Base-by-base conservation (phyloP, 2,888 invertebrate genomes). In the Andrena dorsata region DNA sequence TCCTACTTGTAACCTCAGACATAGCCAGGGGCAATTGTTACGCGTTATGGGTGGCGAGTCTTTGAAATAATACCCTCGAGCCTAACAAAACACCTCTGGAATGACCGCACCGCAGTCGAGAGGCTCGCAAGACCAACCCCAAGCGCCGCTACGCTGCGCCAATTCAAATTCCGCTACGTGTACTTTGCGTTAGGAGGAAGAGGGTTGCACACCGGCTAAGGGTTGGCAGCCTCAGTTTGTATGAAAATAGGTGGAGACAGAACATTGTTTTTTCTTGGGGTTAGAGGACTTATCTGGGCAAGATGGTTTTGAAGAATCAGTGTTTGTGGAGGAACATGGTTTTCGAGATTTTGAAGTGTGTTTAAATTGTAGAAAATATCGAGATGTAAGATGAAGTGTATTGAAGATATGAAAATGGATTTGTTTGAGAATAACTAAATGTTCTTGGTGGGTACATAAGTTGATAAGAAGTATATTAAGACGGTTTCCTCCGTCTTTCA, bases 41-140 rank as follows among this genome's bases (percentile, higher is more conserved):
- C 82, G 84, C 86, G 84, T 87, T 86, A 84, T 85, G 87, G 87
- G 86, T 90, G 86, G 88, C 87, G 80, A 81, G 85, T 73, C 82
- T 81, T 76, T 87, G 86, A 86, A 90, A 88, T 90, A 88, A 89
- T 87, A 87, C 70, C 79, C 82, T 20, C 23, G 35, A 60, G 77
- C 76, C 83, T 80, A 72, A 76, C 70, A 82, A 79, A 84, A 82
- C 78, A 82, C 79, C 82, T 73, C 65, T 35, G 76, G 71, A 80
- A 72, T 79, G 78, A 76, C 71, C 79, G 75, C 35, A 41, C 47
- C 71, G 26, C 53, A 69, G 72, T 76, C 69, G 72, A 83, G 78
- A 70, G 76, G 49, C 71, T 64, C 53, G 28, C 60, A 47, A 75
- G 76, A 83, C 71, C 83, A 76, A 85, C 85, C 85, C 86, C 82